Percentiles rank a stretch among this genome's conserved stretches.
Evolutionary conservation across 2,797 vertebrate species (phyloP).

Genomic region (Rhyacichthys aspro): DNA sequence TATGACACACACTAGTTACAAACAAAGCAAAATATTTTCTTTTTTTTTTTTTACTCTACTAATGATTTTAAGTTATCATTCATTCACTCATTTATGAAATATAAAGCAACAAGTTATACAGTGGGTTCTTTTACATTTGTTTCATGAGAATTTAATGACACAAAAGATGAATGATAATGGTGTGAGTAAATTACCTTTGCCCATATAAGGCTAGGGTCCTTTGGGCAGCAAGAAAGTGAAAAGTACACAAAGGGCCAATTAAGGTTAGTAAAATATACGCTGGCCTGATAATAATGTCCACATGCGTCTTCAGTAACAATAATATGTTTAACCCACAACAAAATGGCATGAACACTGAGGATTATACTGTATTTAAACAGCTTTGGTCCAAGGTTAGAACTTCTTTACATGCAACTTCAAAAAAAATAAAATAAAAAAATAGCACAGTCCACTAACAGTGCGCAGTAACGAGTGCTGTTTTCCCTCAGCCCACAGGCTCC

Average conservation of each 20-base stretch:
- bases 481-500: constrained; percentile 32
- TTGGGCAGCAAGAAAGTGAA: constrained; percentile 44
- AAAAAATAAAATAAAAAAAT: neutral
- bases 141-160: too few species aligned
- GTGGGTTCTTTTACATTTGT: too few species aligned
- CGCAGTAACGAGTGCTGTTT: constrained; percentile 12
- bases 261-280: neutral
- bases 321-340: too few species aligned
- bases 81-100: too few species aligned
- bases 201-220: constrained; percentile 69
- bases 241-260: constrained; percentile 20
- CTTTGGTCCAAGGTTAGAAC: neutral
- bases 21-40: too few species aligned
- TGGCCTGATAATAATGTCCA: neutral
- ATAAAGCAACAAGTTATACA: too few species aligned
- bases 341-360: too few species aligned
- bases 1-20: too few species aligned
- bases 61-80: too few species aligned
- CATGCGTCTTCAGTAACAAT: too few species aligned
- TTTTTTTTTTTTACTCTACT: too few species aligned
- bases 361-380: neutral
- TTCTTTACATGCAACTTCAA: constrained; percentile 2
- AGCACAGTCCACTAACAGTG: constrained; percentile 1
- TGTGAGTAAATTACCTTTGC: constrained; percentile 65
- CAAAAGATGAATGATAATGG: too few species aligned